Evolutionary conservation across 2,113 vertebrate species (phyloP).

Genomic region (Petroica traversi): DNA sequence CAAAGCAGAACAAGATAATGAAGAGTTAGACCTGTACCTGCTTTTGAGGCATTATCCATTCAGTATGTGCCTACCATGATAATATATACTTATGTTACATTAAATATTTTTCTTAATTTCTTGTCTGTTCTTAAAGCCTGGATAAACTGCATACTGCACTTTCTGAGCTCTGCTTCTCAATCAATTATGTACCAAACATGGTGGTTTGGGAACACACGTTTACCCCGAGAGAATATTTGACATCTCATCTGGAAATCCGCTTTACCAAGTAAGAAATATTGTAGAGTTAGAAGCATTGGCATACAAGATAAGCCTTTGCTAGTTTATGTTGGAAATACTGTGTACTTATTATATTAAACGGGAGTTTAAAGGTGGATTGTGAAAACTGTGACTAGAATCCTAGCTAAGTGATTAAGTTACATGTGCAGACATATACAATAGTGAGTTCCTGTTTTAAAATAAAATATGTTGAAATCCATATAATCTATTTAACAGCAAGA

Average conservation of each 20-base stretch:
- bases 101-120: not conserved
- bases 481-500: not conserved
- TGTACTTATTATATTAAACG: not conserved
- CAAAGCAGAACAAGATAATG: not conserved
- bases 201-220: slow-evolving; percentile 98
- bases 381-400: rapidly evolving
- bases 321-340: not conserved
- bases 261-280: slow-evolving; percentile 92
- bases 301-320: not conserved
- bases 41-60: not conserved
- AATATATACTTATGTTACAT: not conserved
- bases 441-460: not conserved
- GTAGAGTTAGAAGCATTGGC: not conserved
- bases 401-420: not conserved
- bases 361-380: not conserved
- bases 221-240: slow-evolving; percentile 96
- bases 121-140: slow-evolving; percentile 78
- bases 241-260: slow-evolving; percentile 98
- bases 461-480: not conserved
- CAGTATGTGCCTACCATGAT: not conserved
- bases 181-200: slow-evolving; percentile 99
- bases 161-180: slow-evolving; percentile 99
- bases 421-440: not conserved
- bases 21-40: not conserved
- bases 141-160: slow-evolving; percentile 99